Conservation (phyloP, 2,797 vertebrate genomes). For the Chelmon rostratus region DNA sequence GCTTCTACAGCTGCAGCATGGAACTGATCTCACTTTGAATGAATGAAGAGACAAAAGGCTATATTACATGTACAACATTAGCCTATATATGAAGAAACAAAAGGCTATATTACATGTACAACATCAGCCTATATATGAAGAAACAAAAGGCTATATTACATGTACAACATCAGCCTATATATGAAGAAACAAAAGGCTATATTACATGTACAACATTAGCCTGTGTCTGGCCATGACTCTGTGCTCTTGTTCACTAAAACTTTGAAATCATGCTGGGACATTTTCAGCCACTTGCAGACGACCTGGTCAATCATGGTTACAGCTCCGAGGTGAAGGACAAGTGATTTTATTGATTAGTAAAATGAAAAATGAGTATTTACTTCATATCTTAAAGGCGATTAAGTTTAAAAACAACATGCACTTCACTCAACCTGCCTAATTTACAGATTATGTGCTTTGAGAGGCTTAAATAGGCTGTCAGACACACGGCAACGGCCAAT, state of each 20-base stretch:
- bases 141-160: background rate
- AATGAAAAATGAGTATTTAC: background rate
- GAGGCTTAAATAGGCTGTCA: background rate
- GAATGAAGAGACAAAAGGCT: background rate
- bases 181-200: background rate
- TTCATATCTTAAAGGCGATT: background rate
- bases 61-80: background rate
- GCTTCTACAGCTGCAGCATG: background rate
- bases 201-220: background rate
- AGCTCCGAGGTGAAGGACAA: background rate
- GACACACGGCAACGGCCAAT: background rate
- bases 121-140: background rate
- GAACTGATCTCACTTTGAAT: conserved; percentile 16
- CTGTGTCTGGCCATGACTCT: background rate
- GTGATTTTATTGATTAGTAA: background rate
- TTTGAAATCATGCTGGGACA: background rate
- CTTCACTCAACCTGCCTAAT: too few species aligned
- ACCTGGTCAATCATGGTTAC: too few species aligned
- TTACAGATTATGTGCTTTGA: background rate
- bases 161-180: background rate
- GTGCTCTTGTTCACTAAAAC: background rate
- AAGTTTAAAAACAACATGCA: background rate
- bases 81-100: background rate
- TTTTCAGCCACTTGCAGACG: background rate
- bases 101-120: background rate